phyloP scores from a whole-genome alignment of 1,140 invertebrate species.

The Plutomurus gul region DNA sequence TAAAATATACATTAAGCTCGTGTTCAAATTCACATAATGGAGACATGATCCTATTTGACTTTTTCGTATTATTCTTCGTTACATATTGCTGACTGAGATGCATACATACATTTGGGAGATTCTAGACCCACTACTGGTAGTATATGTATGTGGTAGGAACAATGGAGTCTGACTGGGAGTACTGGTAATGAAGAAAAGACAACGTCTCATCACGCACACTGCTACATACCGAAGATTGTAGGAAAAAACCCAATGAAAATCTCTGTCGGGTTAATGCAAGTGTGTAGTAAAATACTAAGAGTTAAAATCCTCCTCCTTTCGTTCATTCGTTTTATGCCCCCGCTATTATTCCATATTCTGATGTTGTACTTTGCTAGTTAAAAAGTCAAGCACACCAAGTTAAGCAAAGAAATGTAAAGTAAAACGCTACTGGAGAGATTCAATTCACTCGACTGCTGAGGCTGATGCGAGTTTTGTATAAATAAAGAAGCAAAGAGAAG shows the following conservation, averaged over 20 bases:
- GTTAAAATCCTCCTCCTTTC: no score
- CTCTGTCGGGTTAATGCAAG: no score
- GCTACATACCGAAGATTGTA: no score
- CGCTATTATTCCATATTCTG: no score
- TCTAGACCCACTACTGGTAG: neutral
- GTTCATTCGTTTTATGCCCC: neutral
- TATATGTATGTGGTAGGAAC: no score
- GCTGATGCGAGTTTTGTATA: neutral
- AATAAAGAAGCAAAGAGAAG: neutral
- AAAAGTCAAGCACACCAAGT: neutral
- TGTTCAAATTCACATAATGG: constrained; percentile 1
- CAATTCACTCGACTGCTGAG: neutral
- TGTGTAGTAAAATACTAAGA: no score
- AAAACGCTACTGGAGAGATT: neutral
- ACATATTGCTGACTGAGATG: neutral
- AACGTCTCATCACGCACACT: no score
- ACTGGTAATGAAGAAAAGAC: no score
- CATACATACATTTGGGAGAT: neutral
- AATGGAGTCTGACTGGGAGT: no score
- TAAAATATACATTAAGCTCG: constrained; percentile 4
- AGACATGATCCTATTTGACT: constrained; percentile 10
- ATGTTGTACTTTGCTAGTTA: neutral
- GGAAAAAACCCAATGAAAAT: no score
- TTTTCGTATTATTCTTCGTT: neutral
- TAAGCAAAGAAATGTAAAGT: neutral